These are phyloP conservation scores for Antennarius striatus DNA, from an alignment of 2,113 vertebrate species.

Conservation along the genomic window DNA sequence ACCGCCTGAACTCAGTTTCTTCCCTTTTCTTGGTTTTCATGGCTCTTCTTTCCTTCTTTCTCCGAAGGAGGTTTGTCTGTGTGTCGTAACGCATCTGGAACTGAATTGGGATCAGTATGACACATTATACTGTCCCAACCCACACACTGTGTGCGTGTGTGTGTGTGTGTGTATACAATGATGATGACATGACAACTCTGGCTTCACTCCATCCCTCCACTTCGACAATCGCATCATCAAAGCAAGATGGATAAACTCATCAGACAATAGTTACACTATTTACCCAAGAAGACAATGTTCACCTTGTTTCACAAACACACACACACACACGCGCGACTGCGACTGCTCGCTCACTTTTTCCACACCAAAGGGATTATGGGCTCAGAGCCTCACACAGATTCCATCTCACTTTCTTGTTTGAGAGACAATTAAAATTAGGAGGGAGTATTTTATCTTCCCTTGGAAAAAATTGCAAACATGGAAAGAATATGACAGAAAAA, in stretches of 20 bases:
- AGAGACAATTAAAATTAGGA: not conserved
- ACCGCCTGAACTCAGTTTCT: too few relatives aligned
- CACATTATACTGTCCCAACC: too few relatives aligned
- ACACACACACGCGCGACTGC: not conserved
- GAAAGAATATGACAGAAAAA: conserved; percentile 19
- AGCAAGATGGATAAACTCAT: conserved; percentile 11
- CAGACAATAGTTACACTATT: conserved; percentile 9
- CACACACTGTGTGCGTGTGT: too few relatives aligned
- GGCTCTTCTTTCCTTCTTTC: too few relatives aligned
- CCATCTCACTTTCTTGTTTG: conserved; percentile 12
- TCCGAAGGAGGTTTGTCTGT: too few relatives aligned
- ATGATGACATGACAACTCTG: conserved; percentile 17
- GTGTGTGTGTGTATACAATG: not conserved
- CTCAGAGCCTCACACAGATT: not conserved
- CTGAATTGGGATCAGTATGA: not conserved
- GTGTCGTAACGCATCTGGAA: conserved; percentile 15
- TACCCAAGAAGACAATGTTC: conserved; percentile 5
- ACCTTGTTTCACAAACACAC: not conserved
- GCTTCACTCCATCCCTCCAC: conserved; percentile 5
- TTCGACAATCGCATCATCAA: conserved; percentile 12
- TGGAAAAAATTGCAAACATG: conserved; percentile 29
- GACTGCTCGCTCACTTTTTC: conserved; percentile 16
- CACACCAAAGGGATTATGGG: not conserved
- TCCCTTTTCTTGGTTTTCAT: too few relatives aligned
- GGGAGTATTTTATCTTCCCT: conserved; percentile 12